Evolutionary conservation across 2,113 vertebrate genomes (phyloP).

Genomic region (Etheostoma cragini): DNA sequence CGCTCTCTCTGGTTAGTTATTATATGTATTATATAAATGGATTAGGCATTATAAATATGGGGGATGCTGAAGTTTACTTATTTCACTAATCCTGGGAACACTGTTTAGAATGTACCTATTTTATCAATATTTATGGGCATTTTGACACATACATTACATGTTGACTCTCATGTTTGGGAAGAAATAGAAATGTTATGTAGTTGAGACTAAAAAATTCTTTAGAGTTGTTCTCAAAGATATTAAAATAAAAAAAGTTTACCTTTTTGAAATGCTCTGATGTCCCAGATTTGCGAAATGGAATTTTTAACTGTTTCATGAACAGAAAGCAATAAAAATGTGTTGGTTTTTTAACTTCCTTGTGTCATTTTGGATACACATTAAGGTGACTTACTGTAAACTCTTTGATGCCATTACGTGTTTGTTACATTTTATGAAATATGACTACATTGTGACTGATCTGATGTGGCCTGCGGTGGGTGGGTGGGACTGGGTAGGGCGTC

Average conservation of each 20-base stretch:
- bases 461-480: slow-evolving; percentile 33
- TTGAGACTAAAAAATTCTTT: slow-evolving; percentile 43
- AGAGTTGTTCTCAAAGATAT: slow-evolving; percentile 51
- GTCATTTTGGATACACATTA: slow-evolving; percentile 20
- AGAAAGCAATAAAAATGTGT: slow-evolving; percentile 72
- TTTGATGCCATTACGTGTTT: slow-evolving; percentile 45
- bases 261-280: slow-evolving; percentile 44
- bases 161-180: slow-evolving; percentile 18
- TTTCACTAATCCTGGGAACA: slow-evolving; percentile 48
- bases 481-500: slow-evolving; percentile 50
- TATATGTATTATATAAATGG: slow-evolving; percentile 13
- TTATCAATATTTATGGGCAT: slow-evolving; percentile 53
- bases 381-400: slow-evolving; percentile 6
- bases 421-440: slow-evolving; percentile 36
- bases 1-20: slow-evolving; percentile 19
- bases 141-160: slow-evolving; percentile 24
- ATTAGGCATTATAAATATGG: neutral
- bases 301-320: slow-evolving; percentile 38
- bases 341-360: slow-evolving; percentile 51
- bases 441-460: slow-evolving; percentile 5
- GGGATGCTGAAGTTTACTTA: slow-evolving; percentile 51
- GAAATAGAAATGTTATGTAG: slow-evolving; percentile 43
- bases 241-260: slow-evolving; percentile 54
- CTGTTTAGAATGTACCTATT: slow-evolving; percentile 35
- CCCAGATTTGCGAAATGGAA: slow-evolving; percentile 36